These are phyloP conservation scores for Drosophila pseudotakahashii DNA, from an alignment of 2,888 invertebrate genomes.

Conservation along the genomic window DNA sequence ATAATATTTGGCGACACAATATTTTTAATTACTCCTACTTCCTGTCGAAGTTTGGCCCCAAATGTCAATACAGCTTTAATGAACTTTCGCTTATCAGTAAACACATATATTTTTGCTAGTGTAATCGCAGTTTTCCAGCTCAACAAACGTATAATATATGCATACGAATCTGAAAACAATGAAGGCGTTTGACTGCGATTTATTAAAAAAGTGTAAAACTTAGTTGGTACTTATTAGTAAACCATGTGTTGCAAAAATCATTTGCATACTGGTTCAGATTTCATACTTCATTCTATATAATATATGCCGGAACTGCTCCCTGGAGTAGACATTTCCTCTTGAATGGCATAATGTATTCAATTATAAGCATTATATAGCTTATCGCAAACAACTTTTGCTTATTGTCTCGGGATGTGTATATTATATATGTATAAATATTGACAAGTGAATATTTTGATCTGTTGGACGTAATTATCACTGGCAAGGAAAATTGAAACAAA, in stretches of 20 bases:
- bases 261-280: constrained; percentile 37
- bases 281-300: background rate
- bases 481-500: background rate
- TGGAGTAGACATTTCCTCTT: constrained; percentile 25
- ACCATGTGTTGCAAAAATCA: background rate
- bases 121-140: constrained; percentile 19
- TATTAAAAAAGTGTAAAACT: constrained; percentile 20
- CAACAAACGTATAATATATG: constrained; percentile 32
- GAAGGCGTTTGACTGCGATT: constrained; percentile 26
- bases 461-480: background rate
- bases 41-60: background rate
- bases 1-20: too few relatives aligned
- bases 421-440: background rate
- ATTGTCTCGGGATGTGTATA: constrained; percentile 10
- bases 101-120: constrained; percentile 9
- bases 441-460: background rate
- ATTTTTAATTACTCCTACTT: background rate
- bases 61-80: background rate
- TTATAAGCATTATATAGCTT: background rate
- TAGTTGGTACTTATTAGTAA: constrained; percentile 8
- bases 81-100: background rate
- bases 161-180: constrained; percentile 17
- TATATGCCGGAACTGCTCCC: constrained; percentile 40
- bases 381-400: constrained; percentile 8
- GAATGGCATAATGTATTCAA: background rate